phyloP scores from a whole-genome alignment of 2,888 invertebrate genomes.

The Frankliniella fusca region DNA sequence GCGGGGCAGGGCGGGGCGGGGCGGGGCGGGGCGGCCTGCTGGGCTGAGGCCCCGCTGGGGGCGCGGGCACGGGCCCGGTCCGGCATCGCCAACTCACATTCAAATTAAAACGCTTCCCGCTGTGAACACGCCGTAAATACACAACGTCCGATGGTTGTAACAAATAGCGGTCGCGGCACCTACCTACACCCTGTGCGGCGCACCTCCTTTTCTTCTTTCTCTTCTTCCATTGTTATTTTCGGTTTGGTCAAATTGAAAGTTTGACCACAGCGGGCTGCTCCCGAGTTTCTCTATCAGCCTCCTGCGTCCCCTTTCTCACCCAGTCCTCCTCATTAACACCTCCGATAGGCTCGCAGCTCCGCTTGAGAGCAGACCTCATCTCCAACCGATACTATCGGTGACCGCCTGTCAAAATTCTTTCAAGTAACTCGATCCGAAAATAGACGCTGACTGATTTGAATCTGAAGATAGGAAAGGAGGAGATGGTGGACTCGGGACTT shows the following conservation, averaged over 20 bases:
- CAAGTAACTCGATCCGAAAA: neutral
- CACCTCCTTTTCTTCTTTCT: neutral
- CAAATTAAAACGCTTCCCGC: conserved; percentile 18
- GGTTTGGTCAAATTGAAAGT: no score
- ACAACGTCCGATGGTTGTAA: neutral
- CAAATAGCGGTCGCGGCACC: neutral
- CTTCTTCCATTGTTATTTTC: no score
- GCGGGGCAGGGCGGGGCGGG: neutral
- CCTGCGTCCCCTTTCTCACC: neutral
- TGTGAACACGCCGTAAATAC: conserved; percentile 5
- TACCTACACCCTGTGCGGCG: neutral
- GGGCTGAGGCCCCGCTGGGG: no score
- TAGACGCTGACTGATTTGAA: neutral
- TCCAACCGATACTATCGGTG: neutral
- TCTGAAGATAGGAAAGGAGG: neutral
- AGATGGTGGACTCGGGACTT: no score
- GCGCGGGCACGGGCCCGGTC: neutral
- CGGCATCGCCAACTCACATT: conserved; percentile 8
- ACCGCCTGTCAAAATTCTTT: neutral
- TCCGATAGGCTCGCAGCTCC: neutral
- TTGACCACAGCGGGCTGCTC: no score
- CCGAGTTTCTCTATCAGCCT: no score
- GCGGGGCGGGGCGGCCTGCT: neutral
- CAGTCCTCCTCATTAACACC: neutral
- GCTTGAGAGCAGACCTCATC: neutral